Evolutionary conservation across 2,888 invertebrate species (phyloP), one percentile per base, ranked within the genome.

Genomic region (Tupiocoris notatus): DNA sequence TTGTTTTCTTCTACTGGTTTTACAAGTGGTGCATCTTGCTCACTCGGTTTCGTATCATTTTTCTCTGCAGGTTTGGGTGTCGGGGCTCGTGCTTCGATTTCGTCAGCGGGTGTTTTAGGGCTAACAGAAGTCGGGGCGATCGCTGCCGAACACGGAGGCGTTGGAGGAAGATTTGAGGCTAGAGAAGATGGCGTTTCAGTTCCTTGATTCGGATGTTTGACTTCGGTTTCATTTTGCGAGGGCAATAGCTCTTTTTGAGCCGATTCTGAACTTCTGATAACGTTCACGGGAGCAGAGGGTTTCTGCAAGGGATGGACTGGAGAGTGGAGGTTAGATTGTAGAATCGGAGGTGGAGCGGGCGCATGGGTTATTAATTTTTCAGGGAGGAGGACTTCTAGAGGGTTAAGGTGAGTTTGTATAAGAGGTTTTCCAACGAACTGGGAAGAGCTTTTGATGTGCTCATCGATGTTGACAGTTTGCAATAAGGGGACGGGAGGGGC

Each of bases 331-430:
- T 3, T 39, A 12, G 39, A 39, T 39, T 39, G 39, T 7, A 39
- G 39, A 7, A 12, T 12, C 3, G 39, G 20, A 21, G 77, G 66
- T 23, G 39, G 68, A 20, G 68, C 76, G 0, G 86, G 85, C 9
- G 84, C 82, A 9, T 83, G 82, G 24, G 75, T 79, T 18, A 80
- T 76, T n/a, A 77, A 77, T 59, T 81, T 76, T 61, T 79, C 76
- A 71, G 77, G 66, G 70, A 68, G 78, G 61, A 79, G 56, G 59
- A 73, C 64, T 56, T 3, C 12, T 24, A 64, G 54, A n/a, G 78
- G n/a, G 61, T 62, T 66, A 7, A 71, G 22, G 9, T 64, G 59
- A 18, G 59, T 20, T 7, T 58, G 70, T 16, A 70, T 70, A n/a
- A 67, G 57, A n/a, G 20, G 39, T 18, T 70, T 70, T 2, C 24